Percentiles rank a stretch among this genome's conserved stretches.
phyloP scores from a whole-genome alignment of 2,888 invertebrate species.

The Philopedon plagiatum region DNA sequence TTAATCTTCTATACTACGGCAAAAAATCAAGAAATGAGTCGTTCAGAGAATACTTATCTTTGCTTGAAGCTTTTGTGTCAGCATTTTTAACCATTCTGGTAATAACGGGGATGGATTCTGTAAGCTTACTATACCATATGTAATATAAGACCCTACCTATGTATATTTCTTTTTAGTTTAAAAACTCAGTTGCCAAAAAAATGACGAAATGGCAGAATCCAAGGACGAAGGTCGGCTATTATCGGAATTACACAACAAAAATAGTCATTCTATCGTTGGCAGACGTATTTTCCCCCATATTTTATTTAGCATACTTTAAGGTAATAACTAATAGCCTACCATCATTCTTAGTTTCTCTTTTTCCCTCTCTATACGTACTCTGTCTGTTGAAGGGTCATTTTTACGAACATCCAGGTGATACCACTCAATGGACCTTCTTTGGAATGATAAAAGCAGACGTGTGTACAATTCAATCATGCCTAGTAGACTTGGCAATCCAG shows the following conservation, averaged over 20 bases:
- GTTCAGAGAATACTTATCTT: neutral
- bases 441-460: constrained; percentile 59
- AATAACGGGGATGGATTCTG: neutral
- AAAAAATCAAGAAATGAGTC: constrained; percentile 3
- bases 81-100: neutral
- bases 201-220: constrained; percentile 62
- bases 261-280: constrained; percentile 59
- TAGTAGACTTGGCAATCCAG: constrained; percentile 72
- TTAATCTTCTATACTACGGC: constrained; percentile 28
- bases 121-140: neutral
- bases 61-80: neutral
- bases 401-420: constrained; percentile 67
- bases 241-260: constrained; percentile 61
- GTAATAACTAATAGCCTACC: no score
- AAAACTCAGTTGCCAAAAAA: neutral
- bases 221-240: constrained; percentile 59
- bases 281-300: constrained; percentile 48
- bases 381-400: constrained; percentile 66
- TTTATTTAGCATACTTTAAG: constrained; percentile 56
- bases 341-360: no score
- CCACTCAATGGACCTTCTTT: constrained; percentile 49
- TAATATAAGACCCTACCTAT: no score
- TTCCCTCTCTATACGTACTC: no score
- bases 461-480: constrained; percentile 70
- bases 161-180: neutral